Conservation (phyloP, 2,113 vertebrate species). For the Tetrax tetrax region DNA sequence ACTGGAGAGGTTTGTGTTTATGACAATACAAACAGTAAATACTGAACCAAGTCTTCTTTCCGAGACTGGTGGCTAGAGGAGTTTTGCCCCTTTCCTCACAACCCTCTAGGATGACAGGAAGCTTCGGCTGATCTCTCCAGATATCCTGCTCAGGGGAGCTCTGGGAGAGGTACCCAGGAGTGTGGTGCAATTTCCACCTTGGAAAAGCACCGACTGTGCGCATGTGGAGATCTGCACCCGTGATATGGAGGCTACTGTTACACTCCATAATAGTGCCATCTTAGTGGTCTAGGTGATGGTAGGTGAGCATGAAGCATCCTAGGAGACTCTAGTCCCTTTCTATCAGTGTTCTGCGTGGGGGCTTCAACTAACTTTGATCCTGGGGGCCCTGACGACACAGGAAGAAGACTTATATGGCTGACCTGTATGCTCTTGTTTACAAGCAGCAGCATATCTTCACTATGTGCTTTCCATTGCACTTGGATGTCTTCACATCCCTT, state of each 20-base stretch:
- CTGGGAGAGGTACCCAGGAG: background rate
- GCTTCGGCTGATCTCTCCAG: background rate
- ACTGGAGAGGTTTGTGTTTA: background rate
- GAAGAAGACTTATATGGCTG: background rate
- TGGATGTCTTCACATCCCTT: background rate
- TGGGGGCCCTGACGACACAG: background rate
- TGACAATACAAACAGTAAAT: background rate
- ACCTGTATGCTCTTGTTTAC: background rate
- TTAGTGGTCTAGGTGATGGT: background rate
- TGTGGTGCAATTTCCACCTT: background rate
- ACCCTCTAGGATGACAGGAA: background rate
- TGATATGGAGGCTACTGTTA: background rate
- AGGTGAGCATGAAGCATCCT: background rate
- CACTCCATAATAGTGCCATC: fast-evolving
- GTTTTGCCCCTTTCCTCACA: background rate
- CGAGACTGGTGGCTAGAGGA: background rate
- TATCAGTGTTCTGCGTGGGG: background rate
- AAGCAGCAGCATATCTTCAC: background rate
- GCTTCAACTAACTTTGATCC: background rate
- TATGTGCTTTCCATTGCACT: background rate
- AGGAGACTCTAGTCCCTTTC: background rate
- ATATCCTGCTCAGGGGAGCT: background rate
- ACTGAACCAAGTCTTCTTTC: background rate
- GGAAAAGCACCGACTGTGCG: background rate
- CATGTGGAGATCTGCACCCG: background rate